These are phyloP conservation scores for Schizothorax lantsangensis DNA, from an alignment of 2,797 vertebrate species.

Conservation along the genomic window DNA sequence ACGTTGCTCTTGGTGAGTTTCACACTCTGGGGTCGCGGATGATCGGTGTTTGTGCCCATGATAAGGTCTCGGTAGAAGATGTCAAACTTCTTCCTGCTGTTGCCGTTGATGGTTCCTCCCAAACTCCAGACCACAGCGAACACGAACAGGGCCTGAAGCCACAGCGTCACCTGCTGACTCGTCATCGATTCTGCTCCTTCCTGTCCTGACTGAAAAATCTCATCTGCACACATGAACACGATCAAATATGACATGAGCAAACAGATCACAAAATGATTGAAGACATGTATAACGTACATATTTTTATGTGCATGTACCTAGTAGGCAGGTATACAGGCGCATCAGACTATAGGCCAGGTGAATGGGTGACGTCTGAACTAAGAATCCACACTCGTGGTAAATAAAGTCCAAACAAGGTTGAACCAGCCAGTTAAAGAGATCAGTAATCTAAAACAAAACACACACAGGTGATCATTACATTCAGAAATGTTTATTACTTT, in stretches of 20 bases:
- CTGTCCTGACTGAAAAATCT: slow-evolving; percentile 73
- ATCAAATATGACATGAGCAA: slow-evolving; percentile 1
- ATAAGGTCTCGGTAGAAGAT: slow-evolving; percentile 87
- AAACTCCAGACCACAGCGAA: slow-evolving; percentile 91
- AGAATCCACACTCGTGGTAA: slow-evolving; percentile 79
- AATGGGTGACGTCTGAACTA: slow-evolving; percentile 85
- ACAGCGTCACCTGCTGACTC: slow-evolving; percentile 84
- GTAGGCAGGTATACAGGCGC: slow-evolving; percentile 85
- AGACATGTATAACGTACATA: background rate
- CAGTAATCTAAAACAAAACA: slow-evolving; percentile 77
- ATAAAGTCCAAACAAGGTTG: slow-evolving; percentile 90
- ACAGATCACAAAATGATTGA: background rate
- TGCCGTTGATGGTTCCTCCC: slow-evolving; percentile 85
- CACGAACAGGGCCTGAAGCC: slow-evolving; percentile 92
- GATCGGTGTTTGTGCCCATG: slow-evolving; percentile 73
- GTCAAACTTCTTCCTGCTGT: slow-evolving; percentile 90
- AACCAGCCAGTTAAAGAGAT: slow-evolving; percentile 90
- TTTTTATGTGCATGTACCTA: slow-evolving; percentile 75
- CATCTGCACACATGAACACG: slow-evolving; percentile 76
- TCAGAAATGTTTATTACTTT: background rate
- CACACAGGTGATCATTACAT: background rate
- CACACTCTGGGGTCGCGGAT: slow-evolving; percentile 85
- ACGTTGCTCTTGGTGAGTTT: slow-evolving; percentile 85
- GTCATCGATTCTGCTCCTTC: slow-evolving; percentile 75
- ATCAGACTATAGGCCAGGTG: slow-evolving; percentile 88